Percentiles rank a stretch among this genome's conserved stretches.
Evolutionary conservation across 1,140 invertebrate species (phyloP).

Genomic region (Drosophila subpulchrella): DNA sequence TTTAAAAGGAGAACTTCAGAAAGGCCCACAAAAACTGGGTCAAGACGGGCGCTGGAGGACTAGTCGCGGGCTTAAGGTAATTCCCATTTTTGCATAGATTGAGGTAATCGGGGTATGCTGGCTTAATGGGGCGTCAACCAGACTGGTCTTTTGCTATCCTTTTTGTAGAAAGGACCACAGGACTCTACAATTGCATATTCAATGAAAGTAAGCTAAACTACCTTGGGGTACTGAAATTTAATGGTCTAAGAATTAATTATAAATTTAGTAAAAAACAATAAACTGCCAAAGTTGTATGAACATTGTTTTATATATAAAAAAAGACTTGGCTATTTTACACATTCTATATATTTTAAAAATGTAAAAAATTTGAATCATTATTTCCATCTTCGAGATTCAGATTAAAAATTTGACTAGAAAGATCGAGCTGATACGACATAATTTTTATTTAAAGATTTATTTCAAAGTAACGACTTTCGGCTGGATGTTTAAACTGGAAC

Average conservation of each 20-base stretch:
- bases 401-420: too few species aligned
- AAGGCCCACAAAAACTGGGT: slow-evolving; percentile 32
- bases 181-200: neutral
- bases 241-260: neutral
- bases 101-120: slow-evolving; percentile 48
- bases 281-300: too few species aligned
- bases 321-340: too few species aligned
- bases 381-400: too few species aligned
- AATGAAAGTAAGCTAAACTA: slow-evolving; percentile 6
- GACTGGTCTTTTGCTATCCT: slow-evolving; percentile 57
- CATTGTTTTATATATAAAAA: too few species aligned
- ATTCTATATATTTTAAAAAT: too few species aligned
- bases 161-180: neutral
- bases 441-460: too few species aligned
- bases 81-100: slow-evolving; percentile 65
- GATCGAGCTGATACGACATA: too few species aligned
- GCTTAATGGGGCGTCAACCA: slow-evolving; percentile 67
- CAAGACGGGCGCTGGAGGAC: slow-evolving; percentile 39
- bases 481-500: neutral
- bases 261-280: too few species aligned
- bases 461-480: neutral
- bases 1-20: neutral
- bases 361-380: too few species aligned
- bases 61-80: slow-evolving; percentile 61
- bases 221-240: neutral